phyloP scores from a whole-genome alignment of 2,113 vertebrate species.

The Neogobius melanostomus region DNA sequence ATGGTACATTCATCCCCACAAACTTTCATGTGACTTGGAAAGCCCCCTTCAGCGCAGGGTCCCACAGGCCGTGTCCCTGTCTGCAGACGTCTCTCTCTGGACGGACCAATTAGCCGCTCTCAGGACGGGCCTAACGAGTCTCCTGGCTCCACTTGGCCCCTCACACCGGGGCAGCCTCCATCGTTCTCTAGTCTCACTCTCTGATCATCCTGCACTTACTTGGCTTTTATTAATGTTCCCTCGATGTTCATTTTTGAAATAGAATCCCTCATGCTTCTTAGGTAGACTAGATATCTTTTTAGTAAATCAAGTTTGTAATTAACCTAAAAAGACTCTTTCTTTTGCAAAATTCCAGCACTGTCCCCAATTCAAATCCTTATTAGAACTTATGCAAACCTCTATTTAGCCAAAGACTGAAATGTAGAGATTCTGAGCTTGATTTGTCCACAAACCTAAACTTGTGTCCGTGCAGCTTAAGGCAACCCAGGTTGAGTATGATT shows the following conservation, averaged over 20 bases:
- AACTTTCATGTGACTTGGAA: conserved; percentile 99
- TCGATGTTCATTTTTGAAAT: neutral
- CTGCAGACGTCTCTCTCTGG: conserved; percentile 81
- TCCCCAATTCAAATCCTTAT: no score
- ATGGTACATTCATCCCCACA: conserved; percentile 95
- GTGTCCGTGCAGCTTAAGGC: no score
- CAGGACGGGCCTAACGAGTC: conserved; percentile 87
- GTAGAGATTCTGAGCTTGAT: no score
- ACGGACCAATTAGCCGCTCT: conserved; percentile 94
- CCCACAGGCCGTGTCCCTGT: conserved; percentile 54
- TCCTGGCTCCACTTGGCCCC: conserved; percentile 58
- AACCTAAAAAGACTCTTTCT: no score
- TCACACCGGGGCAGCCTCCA: conserved; percentile 48
- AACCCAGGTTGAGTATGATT: no score
- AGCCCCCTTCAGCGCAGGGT: conserved; percentile 73
- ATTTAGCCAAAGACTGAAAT: no score
- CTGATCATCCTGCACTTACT: conserved; percentile 12
- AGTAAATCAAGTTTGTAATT: no score
- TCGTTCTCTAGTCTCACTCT: conserved; percentile 24
- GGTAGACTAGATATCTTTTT: no score
- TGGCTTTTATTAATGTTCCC: conserved; percentile 16
- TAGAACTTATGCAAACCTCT: no score
- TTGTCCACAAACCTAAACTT: no score
- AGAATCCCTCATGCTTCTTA: neutral
- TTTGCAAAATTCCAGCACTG: no score